phyloP scores from a whole-genome alignment of 2,797 vertebrate genomes.

The Columba guinea region DNA sequence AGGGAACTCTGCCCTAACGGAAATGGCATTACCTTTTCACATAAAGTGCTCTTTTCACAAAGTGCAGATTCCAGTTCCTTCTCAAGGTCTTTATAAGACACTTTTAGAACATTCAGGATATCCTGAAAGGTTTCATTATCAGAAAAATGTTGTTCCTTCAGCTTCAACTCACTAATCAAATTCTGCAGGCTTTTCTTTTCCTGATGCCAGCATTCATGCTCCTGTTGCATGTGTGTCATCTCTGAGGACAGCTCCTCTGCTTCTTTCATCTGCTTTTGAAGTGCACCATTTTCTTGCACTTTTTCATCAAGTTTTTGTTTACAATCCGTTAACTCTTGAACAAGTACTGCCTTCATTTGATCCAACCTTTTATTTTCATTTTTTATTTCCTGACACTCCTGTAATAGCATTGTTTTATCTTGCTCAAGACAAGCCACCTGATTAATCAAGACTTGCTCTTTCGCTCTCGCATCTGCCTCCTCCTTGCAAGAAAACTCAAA shows the following conservation, averaged over 20 bases:
- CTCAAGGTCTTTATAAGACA: conserved; percentile 63
- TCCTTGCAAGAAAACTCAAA: conserved; percentile 53
- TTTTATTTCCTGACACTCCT: conserved; percentile 73
- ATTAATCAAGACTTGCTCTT: conserved; percentile 62
- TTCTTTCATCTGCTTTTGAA: conserved; percentile 74
- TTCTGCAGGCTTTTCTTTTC: conserved; percentile 69
- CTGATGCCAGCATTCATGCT: conserved; percentile 66
- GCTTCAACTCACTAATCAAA: conserved; percentile 61
- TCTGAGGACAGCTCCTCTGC: conserved; percentile 42
- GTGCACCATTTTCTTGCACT: conserved; percentile 68
- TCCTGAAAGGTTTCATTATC: conserved; percentile 45
- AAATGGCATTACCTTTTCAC: conserved; percentile 78
- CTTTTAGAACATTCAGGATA: conserved; percentile 69
- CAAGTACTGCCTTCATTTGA: conserved; percentile 48
- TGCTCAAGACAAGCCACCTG: conserved; percentile 67
- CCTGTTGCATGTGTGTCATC: conserved; percentile 50
- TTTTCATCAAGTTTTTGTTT: conserved; percentile 64
- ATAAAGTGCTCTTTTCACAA: conserved; percentile 70
- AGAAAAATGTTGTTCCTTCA: conserved; percentile 61
- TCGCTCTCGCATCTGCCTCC: conserved; percentile 67
- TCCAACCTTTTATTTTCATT: conserved; percentile 57
- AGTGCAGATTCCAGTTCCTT: conserved; percentile 73
- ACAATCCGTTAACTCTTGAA: conserved; percentile 58
- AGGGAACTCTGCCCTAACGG: not conserved
- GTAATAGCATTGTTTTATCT: conserved; percentile 68